Evolutionary conservation across 2,888 invertebrate species (phyloP), one percentile per base, ranked within the genome.

Genomic region (Polymixis flavicincta): DNA sequence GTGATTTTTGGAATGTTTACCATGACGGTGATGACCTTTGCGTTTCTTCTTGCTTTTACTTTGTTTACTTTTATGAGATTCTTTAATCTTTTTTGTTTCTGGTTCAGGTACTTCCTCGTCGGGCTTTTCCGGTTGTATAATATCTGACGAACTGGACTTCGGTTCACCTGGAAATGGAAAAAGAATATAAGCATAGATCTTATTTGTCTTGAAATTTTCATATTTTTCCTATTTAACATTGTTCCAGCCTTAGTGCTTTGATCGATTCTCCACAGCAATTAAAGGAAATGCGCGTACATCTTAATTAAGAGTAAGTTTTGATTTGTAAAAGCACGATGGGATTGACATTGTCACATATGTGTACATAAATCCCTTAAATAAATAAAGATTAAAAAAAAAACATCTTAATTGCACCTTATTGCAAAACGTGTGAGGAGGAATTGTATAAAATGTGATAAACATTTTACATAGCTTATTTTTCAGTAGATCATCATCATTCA

Each of bases 1-100:
- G 78, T 94, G 95, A 82, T 92, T 94, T 88, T 95, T 96, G 90
- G 96, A 96, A 94, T 96, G 96, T 93, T 96, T 96, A 48, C 95
- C 94, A 81, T 95, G 94, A 32, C 94, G 94, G 85, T 94, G 95
- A 78, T 95, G 96, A 5, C 95, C 92, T 86, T 94, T 97, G 72
- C 94, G 94, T 88, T 96, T 97, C 89, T 95, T 96, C 85, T 95
- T 96, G 13, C 87, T 90, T 74, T 96, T 96, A n/a, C 93, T 91
- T 69, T 94, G 92, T 87, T 92, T 95, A 79, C 78, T 93, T 88
- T 93, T 96, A 85, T 94, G 95, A 93, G 95, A 94, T 93, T 95
- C 95, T 88, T 94, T 93, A 65, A 88, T 85, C 85, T 93, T 92
- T 82, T 93, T 93, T 4, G 70, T 71, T 85, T 90, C 90, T 37